phyloP scores from a whole-genome alignment of 2,113 vertebrate species.

The Ia io region DNA sequence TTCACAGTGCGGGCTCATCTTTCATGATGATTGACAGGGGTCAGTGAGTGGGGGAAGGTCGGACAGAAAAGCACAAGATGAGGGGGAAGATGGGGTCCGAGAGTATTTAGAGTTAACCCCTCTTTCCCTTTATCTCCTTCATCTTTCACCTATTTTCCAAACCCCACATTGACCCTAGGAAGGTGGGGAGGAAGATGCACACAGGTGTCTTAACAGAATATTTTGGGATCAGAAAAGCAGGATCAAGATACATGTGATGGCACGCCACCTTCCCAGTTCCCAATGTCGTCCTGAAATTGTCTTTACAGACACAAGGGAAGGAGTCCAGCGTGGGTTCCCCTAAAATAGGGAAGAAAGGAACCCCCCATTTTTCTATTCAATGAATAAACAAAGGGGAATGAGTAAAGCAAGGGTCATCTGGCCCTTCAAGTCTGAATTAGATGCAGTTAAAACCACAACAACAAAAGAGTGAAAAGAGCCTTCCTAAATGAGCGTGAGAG shows the following conservation, averaged over 20 bases:
- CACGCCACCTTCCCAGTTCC: not conserved
- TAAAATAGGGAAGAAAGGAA: not conserved
- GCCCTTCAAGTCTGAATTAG: not conserved
- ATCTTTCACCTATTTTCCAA: not conserved
- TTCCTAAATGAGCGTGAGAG: not conserved
- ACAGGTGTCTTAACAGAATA: not conserved
- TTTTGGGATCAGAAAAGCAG: not conserved
- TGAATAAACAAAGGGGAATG: not conserved
- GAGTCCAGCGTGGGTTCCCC: no score
- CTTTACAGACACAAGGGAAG: not conserved
- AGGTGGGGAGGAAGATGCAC: not conserved
- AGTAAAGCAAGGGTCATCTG: not conserved
- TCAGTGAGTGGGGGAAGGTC: not conserved
- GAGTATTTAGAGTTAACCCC: not conserved
- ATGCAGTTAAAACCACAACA: not conserved
- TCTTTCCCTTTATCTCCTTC: not conserved
- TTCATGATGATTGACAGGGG: not conserved
- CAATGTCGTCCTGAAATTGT: not conserved
- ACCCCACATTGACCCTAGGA: not conserved
- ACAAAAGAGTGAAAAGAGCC: not conserved
- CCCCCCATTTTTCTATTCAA: not conserved
- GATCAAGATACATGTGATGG: not conserved
- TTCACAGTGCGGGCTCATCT: not conserved
- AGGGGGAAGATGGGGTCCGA: not conserved
- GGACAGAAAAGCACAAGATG: not conserved